phyloP scores from a whole-genome alignment of 2,888 invertebrate species.

The Lochmaea crataegi region DNA sequence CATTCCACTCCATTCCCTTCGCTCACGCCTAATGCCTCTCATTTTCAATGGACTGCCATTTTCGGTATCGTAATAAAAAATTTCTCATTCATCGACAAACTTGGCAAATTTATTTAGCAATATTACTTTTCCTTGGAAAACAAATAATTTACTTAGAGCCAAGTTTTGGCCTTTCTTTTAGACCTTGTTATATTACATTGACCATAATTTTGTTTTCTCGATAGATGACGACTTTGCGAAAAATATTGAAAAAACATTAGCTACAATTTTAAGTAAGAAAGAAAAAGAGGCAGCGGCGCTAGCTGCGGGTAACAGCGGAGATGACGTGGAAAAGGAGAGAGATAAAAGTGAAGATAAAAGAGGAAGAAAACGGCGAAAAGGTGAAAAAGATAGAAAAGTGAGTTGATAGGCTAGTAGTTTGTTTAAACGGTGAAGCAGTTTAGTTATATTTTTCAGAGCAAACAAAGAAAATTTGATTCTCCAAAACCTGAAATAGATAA shows the following conservation, averaged over 20 bases:
- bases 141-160: too few species aligned
- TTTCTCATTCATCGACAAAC: too few species aligned
- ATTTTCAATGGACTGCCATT: too few species aligned
- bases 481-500: conserved; percentile 73
- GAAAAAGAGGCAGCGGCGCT: conserved; percentile 62
- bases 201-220: conserved; percentile 28
- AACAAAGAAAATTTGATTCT: conserved; percentile 67
- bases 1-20: too few species aligned
- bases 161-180: too few species aligned
- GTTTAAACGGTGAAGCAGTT: neutral
- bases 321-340: conserved; percentile 64
- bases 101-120: too few species aligned
- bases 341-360: conserved; percentile 68
- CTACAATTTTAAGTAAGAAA: conserved; percentile 77
- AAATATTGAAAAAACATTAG: conserved; percentile 82
- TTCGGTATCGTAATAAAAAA: too few species aligned
- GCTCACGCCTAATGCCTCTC: too few species aligned
- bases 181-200: neutral
- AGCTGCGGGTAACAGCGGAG: conserved; percentile 52
- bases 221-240: conserved; percentile 80
- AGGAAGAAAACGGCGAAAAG: conserved; percentile 71
- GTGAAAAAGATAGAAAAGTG: conserved; percentile 68
- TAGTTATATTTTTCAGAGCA: conserved; percentile 60
- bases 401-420: conserved; percentile 45
- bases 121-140: too few species aligned